These are phyloP conservation scores for Drosophila erecta DNA, from an alignment of 1,140 invertebrate species.

Conservation along the genomic window DNA sequence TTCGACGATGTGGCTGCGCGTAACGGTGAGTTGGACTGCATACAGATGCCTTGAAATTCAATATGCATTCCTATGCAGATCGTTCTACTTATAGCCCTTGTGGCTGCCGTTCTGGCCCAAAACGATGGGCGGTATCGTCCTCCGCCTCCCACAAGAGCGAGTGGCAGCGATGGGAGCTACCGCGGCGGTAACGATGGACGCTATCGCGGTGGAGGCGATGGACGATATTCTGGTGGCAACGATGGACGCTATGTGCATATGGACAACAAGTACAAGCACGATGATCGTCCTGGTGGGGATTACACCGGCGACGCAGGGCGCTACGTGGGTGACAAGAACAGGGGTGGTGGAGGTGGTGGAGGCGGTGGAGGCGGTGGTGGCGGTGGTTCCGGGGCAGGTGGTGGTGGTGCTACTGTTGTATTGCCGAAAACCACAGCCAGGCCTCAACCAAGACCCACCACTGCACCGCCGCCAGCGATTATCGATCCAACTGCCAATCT, in stretches of 20 bases:
- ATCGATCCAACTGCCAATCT: slow-evolving; percentile 50
- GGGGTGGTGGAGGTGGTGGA: slow-evolving; percentile 24
- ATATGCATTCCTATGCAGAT: slow-evolving; percentile 24
- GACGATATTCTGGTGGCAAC: slow-evolving; percentile 64
- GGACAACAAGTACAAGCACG: slow-evolving; percentile 75
- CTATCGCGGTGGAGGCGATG: slow-evolving; percentile 63
- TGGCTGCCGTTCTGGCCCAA: slow-evolving; percentile 58
- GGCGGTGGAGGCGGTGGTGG: slow-evolving; percentile 4
- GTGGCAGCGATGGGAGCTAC: slow-evolving; percentile 50
- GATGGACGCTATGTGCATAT: slow-evolving; percentile 80
- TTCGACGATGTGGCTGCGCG: slow-evolving; percentile 65
- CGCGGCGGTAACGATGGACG: slow-evolving; percentile 51
- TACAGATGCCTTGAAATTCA: background rate
- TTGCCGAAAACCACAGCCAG: slow-evolving; percentile 1
- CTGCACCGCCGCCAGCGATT: slow-evolving; percentile 9
- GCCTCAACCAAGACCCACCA: slow-evolving; percentile 25
- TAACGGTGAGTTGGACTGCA: slow-evolving; percentile 50
- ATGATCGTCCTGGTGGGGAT: slow-evolving; percentile 61
- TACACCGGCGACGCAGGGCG: slow-evolving; percentile 52
- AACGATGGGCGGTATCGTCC: slow-evolving; percentile 80
- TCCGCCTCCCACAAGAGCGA: slow-evolving; percentile 29
- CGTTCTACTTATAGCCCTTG: slow-evolving; percentile 46
- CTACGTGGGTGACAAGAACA: slow-evolving; percentile 52
- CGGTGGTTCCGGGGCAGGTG: slow-evolving; percentile 37
- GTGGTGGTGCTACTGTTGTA: slow-evolving; percentile 5